Evolutionary conservation across 2,797 vertebrate species (phyloP).

Genomic region (Semotilus atromaculatus): DNA sequence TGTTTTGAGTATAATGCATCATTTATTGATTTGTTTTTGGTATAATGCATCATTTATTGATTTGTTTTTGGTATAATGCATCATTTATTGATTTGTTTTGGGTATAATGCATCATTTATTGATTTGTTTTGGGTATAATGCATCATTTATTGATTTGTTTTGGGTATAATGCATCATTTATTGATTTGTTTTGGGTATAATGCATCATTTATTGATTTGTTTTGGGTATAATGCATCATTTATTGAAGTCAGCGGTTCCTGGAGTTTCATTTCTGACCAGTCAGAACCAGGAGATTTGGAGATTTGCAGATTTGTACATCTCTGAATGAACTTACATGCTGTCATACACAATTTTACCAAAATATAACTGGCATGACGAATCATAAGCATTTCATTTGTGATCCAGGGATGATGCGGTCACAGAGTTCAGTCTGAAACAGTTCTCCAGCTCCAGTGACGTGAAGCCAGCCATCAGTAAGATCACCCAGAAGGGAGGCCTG

Average conservation of each 20-base stretch:
- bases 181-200: not conserved
- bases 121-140: not conserved
- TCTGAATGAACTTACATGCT: not conserved
- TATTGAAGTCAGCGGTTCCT: too few species aligned
- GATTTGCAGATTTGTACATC: not conserved
- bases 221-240: not conserved
- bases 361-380: not conserved
- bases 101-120: too few species aligned
- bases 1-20: not conserved
- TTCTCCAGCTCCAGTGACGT: slow-evolving; percentile 85
- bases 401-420: slow-evolving; percentile 84
- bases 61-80: too few species aligned
- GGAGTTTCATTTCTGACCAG: not conserved
- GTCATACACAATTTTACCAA: not conserved
- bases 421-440: slow-evolving; percentile 89
- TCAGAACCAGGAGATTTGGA: too few species aligned
- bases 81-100: not conserved
- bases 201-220: too few species aligned
- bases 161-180: too few species aligned
- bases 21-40: too few species aligned
- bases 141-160: not conserved
- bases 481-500: slow-evolving; percentile 91
- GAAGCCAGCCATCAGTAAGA: slow-evolving; percentile 88
- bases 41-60: too few species aligned
- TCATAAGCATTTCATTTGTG: not conserved